phyloP scores from a whole-genome alignment of 2,797 vertebrate genomes.

The Paramormyrops hopkinsi region DNA sequence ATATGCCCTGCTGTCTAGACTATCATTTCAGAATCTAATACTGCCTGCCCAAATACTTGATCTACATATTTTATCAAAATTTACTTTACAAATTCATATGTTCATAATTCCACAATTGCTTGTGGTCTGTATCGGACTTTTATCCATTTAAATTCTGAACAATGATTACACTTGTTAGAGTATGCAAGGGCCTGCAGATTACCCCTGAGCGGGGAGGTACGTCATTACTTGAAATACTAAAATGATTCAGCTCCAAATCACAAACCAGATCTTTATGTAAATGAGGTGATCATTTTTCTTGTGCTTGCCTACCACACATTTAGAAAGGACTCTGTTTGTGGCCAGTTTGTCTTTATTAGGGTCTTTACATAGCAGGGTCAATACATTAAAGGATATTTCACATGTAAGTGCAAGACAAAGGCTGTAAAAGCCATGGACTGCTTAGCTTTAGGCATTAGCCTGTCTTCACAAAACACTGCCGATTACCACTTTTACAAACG shows the following conservation, averaged over 20 bases:
- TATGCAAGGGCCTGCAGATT: neutral
- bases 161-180: neutral
- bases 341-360: constrained; percentile 38
- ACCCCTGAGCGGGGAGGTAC: neutral
- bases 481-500: constrained; percentile 29
- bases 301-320: neutral
- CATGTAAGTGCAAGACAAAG: constrained; percentile 32
- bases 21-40: neutral
- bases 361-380: constrained; percentile 33
- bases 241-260: neutral
- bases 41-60: neutral
- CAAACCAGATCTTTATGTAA: neutral
- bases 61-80: neutral
- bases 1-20: neutral
- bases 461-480: constrained; percentile 57
- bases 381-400: constrained; percentile 15
- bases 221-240: neutral
- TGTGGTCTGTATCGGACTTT: neutral
- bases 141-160: neutral
- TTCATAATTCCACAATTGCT: neutral
- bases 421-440: constrained; percentile 40
- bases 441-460: constrained; percentile 34
- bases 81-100: neutral
- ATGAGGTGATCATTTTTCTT: neutral
- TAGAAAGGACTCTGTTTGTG: neutral